phyloP scores from a whole-genome alignment of 35 echinoderm and acorn worm species.

The Ophiothrix spiculata region DNA sequence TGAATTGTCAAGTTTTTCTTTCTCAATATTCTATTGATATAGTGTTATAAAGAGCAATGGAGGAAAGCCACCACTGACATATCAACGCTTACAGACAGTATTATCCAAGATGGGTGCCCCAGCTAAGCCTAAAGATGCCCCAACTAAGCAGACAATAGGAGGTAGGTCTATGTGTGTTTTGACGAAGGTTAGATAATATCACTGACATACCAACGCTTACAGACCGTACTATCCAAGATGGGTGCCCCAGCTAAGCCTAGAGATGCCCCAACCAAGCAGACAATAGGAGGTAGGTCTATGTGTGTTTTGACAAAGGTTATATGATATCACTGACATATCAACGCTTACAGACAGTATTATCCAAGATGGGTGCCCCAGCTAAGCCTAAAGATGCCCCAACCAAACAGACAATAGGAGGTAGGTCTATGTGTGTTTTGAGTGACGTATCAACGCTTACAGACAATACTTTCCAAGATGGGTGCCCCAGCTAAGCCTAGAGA shows the following conservation, averaged over 20 bases:
- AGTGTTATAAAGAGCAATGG: slow-evolving; percentile 49
- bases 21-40: too few species aligned
- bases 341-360: slow-evolving; percentile 48
- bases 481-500: slow-evolving; percentile 44
- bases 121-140: slow-evolving; percentile 38
- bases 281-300: slow-evolving; percentile 29
- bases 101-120: slow-evolving; percentile 55
- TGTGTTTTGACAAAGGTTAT: too few species aligned
- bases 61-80: slow-evolving; percentile 50
- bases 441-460: slow-evolving; percentile 49
- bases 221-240: slow-evolving; percentile 51
- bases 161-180: slow-evolving; percentile 32
- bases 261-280: slow-evolving; percentile 10
- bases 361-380: slow-evolving; percentile 49
- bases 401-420: slow-evolving; percentile 33
- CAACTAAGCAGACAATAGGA: slow-evolving; percentile 8
- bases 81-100: slow-evolving; percentile 49
- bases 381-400: slow-evolving; percentile 38
- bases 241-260: slow-evolving; percentile 46
- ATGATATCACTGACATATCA: slow-evolving; percentile 33
- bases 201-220: slow-evolving; percentile 48
- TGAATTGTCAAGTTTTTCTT: too few species aligned
- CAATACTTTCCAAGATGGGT: slow-evolving; percentile 52
- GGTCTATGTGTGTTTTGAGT: too few species aligned
- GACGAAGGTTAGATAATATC: not conserved